Conservation (phyloP, 2,888 invertebrate species). For the Rhabditoides inermis region DNA sequence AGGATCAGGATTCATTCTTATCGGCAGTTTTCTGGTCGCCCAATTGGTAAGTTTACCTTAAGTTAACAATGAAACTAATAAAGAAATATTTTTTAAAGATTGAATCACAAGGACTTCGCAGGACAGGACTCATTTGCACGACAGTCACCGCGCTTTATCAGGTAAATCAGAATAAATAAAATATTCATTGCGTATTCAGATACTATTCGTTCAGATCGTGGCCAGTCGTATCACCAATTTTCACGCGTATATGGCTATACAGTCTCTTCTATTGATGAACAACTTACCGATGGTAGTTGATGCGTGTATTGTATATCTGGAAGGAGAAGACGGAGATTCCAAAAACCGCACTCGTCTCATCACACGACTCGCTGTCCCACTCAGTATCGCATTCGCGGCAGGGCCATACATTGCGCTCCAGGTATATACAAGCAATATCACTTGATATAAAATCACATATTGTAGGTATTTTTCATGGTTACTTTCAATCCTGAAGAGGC, state of each 20-base stretch:
- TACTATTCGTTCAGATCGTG: slow-evolving; percentile 7
- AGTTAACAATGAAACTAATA: too few relatives aligned
- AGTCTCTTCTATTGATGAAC: slow-evolving; percentile 27
- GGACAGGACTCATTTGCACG: slow-evolving; percentile 21
- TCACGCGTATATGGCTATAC: slow-evolving; percentile 20
- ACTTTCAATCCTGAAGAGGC: too few relatives aligned
- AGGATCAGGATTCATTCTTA: slow-evolving; percentile 24
- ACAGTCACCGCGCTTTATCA: slow-evolving; percentile 20
- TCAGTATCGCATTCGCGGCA: slow-evolving; percentile 36
- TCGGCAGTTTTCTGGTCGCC: slow-evolving; percentile 40
- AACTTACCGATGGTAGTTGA: slow-evolving; percentile 41
- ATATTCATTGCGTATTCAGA: neutral
- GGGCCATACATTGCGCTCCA: slow-evolving; percentile 34
- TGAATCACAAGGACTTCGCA: slow-evolving; percentile 30
- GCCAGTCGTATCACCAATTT: slow-evolving; percentile 16
- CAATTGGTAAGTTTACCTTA: slow-evolving; percentile 27
- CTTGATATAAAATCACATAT: too few relatives aligned
- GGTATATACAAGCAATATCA: too few relatives aligned
- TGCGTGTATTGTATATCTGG: slow-evolving; percentile 17
- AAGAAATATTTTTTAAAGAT: slow-evolving; percentile 24
- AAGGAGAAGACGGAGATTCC: slow-evolving; percentile 35
- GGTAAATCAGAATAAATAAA: neutral
- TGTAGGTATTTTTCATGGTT: too few relatives aligned
- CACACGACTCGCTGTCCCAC: slow-evolving; percentile 37
- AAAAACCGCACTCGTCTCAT: slow-evolving; percentile 34